Evolutionary conservation across 2,888 invertebrate species (phyloP), one percentile per base, ranked within the genome.

Genomic region (Phasia obesa): DNA sequence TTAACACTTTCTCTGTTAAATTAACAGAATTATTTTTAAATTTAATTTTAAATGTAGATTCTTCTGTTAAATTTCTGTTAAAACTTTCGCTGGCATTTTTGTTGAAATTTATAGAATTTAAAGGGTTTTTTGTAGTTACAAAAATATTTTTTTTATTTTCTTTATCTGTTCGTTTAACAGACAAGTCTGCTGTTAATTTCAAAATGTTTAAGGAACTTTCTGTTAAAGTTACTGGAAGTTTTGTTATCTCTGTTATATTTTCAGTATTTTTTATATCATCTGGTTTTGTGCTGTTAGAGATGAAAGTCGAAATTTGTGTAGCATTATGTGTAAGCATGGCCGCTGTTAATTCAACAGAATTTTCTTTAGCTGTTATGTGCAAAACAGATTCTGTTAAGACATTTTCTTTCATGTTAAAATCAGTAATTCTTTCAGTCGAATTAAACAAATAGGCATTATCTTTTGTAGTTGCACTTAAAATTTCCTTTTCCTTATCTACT

Each of bases 281-380:
- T 60, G 23, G 19, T 9, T 2, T 59, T 15, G 19, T 15, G 15
- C 19, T 57, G 5, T 35, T 11, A n/a, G n/a, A n/a, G n/a, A n/a
- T 31, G 31, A 31, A 31, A 4, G 31, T 31, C 31, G 9, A 1
- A 31, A 7, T 9, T 31, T 31, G 31, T 31, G 31, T 31, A 3
- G 31, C 5, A 31, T 7, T 7, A 31, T 31, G 5, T 31, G 2
- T 3, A 7, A 31, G n/a, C 21, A 59, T 47, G n/a, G 4, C 4
- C 3, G 15, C 44, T 21, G 57, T 49, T 59, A 35, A 51, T 13
- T 51, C 31, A 49, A 65, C 65, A 65, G 49, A 27, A 15, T 17
- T 6, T 3, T 19, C 2, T 4, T 42, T 1, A 27, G 19, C 6
- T 64, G 17, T 19, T 27, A 13, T 64, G 4, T 47, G 4, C 13